Percentiles rank a stretch among this genome's conserved stretches.
These are phyloP conservation scores for Blastobasis adustella DNA, from an alignment of 2,888 invertebrate genomes.

Conservation along the genomic window DNA sequence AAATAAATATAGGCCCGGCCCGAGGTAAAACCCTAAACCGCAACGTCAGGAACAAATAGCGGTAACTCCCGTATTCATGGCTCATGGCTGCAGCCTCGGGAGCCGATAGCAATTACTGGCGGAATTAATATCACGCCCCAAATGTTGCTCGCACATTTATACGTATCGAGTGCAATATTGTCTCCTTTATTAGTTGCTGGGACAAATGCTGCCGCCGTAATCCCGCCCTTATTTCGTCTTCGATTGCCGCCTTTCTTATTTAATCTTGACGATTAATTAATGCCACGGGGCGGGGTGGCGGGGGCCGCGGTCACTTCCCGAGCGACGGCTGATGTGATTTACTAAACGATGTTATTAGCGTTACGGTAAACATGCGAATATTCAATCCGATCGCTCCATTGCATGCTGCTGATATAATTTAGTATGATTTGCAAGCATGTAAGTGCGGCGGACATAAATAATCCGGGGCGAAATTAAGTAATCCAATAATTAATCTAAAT, in stretches of 20 bases:
- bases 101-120: slow-evolving; percentile 73
- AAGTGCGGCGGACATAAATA: slow-evolving; percentile 39
- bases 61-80: slow-evolving; percentile 73
- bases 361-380: too few relatives aligned
- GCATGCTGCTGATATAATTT: too few relatives aligned
- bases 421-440: slow-evolving; percentile 11
- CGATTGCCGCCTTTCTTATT: slow-evolving; percentile 64
- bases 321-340: slow-evolving; percentile 1
- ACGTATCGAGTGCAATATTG: slow-evolving; percentile 74
- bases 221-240: slow-evolving; percentile 53
- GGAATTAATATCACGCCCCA: slow-evolving; percentile 74
- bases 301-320: too few relatives aligned
- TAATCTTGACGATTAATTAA: slow-evolving; percentile 67
- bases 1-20: slow-evolving; percentile 64
- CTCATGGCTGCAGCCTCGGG: slow-evolving; percentile 67
- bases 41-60: slow-evolving; percentile 73
- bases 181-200: slow-evolving; percentile 72
- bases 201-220: slow-evolving; percentile 65
- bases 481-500: slow-evolving; percentile 76
- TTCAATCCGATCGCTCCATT: too few relatives aligned
- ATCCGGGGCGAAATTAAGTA: slow-evolving; percentile 68
- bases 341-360: slow-evolving; percentile 4
- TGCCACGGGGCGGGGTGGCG: slow-evolving; percentile 34
- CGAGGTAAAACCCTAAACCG: slow-evolving; percentile 67
- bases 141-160: slow-evolving; percentile 72